Evolutionary conservation across 2,888 invertebrate genomes (phyloP), one percentile per base, ranked within the genome.

Genomic region (Plebejus argus): DNA sequence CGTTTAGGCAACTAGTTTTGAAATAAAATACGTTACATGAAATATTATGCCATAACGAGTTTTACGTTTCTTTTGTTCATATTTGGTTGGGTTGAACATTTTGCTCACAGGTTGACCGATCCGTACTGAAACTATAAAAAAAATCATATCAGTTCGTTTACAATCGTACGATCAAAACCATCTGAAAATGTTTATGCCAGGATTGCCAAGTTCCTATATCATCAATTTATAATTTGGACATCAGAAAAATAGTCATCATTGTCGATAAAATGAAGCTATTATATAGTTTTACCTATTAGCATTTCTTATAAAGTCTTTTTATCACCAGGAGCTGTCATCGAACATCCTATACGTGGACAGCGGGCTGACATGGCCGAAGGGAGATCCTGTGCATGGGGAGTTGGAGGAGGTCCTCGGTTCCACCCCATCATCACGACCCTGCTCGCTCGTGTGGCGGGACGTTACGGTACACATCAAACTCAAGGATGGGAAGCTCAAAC

Each of bases 361-460:
- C 23, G 82, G 81, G 3, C 79, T 85, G 3, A 81, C 78, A 2
- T 82, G 83, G 4, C 79, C 82, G 0, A 90, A 91, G 71, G 58
- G 39, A 77, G 89, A 90, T 28, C 83, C 87, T 7, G 86, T 86
- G 8, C 90, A 86, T 78, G 87, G 90, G 0, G 93, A 92, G 79
- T 89, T 92, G 28, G 93, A 93, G 78, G 93, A 91, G 77, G 85
- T 90, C 1, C 80, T 94, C 95, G 95, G 95, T n/a, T 89, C 82
- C 86, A 95, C 86, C 88, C 94, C 88, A 94, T 94, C 87, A 94
- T 84, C 94, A 23, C 95, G 95, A 79, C 95, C 96, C 72, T 97
- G 96, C 76, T 97, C 97, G 0, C 90, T 98, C 49, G 96, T 97
- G 0, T 98, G 98, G 98, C 94, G 96, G 74, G 97, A 98, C 85